Conservation (phyloP, 2,888 invertebrate species). For the Macropis europaea region DNA sequence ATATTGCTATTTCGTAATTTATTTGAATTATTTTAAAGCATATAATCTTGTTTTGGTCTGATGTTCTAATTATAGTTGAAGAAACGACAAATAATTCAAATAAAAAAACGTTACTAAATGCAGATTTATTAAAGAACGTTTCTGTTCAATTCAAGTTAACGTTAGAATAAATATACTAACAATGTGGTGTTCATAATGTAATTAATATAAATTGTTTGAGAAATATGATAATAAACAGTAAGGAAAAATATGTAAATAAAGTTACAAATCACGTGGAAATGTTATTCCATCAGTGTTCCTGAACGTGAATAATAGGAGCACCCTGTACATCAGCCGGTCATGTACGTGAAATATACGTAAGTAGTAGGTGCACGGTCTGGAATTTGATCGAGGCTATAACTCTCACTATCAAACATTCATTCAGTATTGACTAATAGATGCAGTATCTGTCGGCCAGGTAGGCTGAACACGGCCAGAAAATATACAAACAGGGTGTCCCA, state of each 20-base stretch:
- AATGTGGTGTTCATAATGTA: too few relatives aligned
- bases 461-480: conserved; percentile 32
- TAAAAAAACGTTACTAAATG: too few relatives aligned
- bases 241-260: background rate
- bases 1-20: too few relatives aligned
- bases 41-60: too few relatives aligned
- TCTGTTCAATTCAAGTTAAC: too few relatives aligned
- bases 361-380: conserved; percentile 55
- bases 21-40: too few relatives aligned
- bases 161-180: too few relatives aligned
- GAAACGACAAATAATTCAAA: too few relatives aligned
- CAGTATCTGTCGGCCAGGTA: conserved; percentile 57
- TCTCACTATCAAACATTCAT: conserved; percentile 73
- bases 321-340: conserved; percentile 33
- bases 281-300: background rate
- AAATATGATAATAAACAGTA: background rate
- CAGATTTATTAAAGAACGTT: too few relatives aligned
- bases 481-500: too few relatives aligned
- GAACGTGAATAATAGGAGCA: conserved; percentile 44
- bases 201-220: too few relatives aligned
- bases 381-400: conserved; percentile 71
- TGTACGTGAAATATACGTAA: conserved; percentile 63
- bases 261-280: background rate
- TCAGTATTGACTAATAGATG: conserved; percentile 72
- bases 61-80: too few relatives aligned